Base-by-base conservation (phyloP, 2,888 invertebrate species). In the Heliconius cydno region DNA sequence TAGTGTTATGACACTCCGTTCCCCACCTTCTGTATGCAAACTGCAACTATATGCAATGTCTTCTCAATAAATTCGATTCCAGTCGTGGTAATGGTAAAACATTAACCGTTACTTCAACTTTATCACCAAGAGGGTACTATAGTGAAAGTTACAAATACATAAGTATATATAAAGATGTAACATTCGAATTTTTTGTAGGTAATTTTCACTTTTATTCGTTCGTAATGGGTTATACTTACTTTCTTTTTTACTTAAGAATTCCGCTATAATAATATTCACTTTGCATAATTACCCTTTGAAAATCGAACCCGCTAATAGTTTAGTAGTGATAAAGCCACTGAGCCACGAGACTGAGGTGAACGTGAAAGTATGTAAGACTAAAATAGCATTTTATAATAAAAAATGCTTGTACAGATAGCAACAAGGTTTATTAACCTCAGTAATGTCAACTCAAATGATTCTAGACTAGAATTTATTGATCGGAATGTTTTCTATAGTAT, bases 381-480 rank as follows among this genome's bases (percentile, higher is more conserved):
- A 68, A 70, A 65, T 65, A 65, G 28, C 65, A 65, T 65, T 30
- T 28, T 4, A 41, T 70, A 46, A 70, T 70, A 70, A 46, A n/a
- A 70, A 70, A 46, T 41, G 38, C 65, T 41, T 41, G 41, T 41
- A 46, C 25, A n/a, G 25, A 70, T 41, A 70, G 19, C 70, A 25
- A 41, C 70, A 41, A 46, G 15, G 70, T 41, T 70, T 41, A 70
- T 15, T 46, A 15, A 70, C 38, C 70, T 70, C 41, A 7, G 70
- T 28, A 70, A 70, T 70, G 25, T 25, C 70, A 70, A 70, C 25
- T 70, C 22, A 38, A 46, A 38, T 41, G 28, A 41, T 70, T 25
- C 70, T 70, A 70, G 70, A 70, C 70, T 41, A 25, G 68, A 68
- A n/a, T 70, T 70, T 70, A 70, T 46, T 70, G 70, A 70, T 41